Evolutionary conservation across 1,140 invertebrate species (phyloP).

Genomic region (Manduca sexta): DNA sequence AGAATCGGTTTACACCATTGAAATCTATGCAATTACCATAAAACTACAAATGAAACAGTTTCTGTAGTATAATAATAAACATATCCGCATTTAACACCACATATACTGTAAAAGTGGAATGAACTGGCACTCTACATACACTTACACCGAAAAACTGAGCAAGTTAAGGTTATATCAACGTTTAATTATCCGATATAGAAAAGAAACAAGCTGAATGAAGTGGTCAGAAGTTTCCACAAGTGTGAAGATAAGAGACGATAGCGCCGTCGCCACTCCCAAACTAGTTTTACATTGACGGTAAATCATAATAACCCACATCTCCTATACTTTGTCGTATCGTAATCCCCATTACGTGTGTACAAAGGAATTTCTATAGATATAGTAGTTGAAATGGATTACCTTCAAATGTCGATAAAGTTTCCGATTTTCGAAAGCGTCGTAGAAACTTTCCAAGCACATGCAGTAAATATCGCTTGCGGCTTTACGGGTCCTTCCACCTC

Average conservation of each 20-base stretch:
- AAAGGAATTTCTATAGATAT: neutral
- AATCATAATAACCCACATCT: slow-evolving; percentile 1
- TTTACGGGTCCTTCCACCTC: too few species aligned
- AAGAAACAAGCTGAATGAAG: slow-evolving; percentile 19
- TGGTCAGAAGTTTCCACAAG: slow-evolving; percentile 53
- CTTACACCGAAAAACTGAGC: too few species aligned
- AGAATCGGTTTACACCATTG: too few species aligned
- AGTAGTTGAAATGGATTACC: neutral
- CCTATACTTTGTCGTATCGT: neutral
- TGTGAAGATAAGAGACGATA: slow-evolving; percentile 36
- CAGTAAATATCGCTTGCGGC: neutral
- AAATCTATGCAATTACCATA: too few species aligned
- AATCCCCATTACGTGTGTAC: neutral
- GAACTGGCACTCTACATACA: too few species aligned
- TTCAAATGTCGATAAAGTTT: slow-evolving; percentile 1
- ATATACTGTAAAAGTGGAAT: too few species aligned
- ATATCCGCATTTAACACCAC: too few species aligned
- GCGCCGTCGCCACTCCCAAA: slow-evolving; percentile 24
- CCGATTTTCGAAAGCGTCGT: slow-evolving; percentile 1
- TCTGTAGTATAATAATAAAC: too few species aligned
- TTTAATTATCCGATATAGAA: slow-evolving; percentile 10
- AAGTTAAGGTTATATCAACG: too few species aligned
- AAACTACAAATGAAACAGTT: too few species aligned
- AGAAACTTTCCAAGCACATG: slow-evolving; percentile 3
- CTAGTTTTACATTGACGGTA: slow-evolving; percentile 24